Base-by-base conservation (phyloP, 2,888 invertebrate species). In the Meta bourneti region DNA sequence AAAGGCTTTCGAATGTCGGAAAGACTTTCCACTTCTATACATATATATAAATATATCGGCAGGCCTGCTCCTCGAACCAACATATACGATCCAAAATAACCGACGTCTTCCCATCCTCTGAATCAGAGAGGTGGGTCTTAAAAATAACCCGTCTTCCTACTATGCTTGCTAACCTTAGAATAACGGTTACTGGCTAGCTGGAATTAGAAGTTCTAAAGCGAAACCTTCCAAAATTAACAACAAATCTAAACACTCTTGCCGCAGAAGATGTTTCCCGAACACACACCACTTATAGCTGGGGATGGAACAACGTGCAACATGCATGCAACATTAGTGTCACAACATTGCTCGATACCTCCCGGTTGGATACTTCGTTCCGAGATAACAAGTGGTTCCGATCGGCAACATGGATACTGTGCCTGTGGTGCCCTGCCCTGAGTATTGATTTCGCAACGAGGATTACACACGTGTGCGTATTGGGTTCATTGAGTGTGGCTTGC, bases 181-280 rank as follows among this genome's bases (percentile, higher is more conserved):
- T 93, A 93, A 93, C 88, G 90, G 93, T 93, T 89, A 93, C 93
- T 93, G 93, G 93, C 93, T 93, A 93, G 93, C 93, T 91, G 93
- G 91, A 93, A 93, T 93, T 93, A 93, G 93, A 93, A 91, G 87
- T 93, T 91, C 93, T 85, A 93, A 93, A 93, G 91, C 89, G 93
- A 93, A 93, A 91, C 91, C 89, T 89, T 93, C 93, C 91, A 93
- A 93, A 93, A 93, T 93, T 93, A 93, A 93, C 93, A 91, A 85
- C 93, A 93, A 93, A 93, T 90, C 93, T 93, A 93, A 93, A 93
- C 93, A 93, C 85, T 71, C 72, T 34, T 54, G 84, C 90, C 89
- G 70, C 92, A 88, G 91, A 87, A 87, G 91, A 91, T 91, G 78
- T 82, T 91, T 54, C 86, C 75, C 75, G 34, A 48, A 80, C 49